phyloP scores from a whole-genome alignment of 2,888 invertebrate genomes.

The Chrysodeixis includens region DNA sequence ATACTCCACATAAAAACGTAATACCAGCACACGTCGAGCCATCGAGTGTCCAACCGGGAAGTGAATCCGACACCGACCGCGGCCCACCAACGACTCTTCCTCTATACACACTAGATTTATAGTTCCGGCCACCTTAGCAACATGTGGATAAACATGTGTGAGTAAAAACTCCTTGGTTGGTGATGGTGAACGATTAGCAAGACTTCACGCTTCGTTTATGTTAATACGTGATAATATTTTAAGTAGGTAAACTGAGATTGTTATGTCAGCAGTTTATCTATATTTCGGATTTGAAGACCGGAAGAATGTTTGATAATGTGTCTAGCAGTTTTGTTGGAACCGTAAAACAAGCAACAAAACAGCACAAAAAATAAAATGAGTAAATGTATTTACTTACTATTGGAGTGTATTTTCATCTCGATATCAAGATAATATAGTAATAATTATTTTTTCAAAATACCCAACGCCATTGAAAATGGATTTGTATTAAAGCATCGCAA shows the following conservation, averaged over 20 bases:
- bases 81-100: conserved; percentile 81
- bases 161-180: conserved; percentile 30
- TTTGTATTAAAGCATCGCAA: too few species aligned
- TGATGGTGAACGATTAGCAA: conserved; percentile 13
- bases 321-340: too few species aligned
- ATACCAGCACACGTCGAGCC: conserved; percentile 68
- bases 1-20: conserved; percentile 55
- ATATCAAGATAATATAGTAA: too few species aligned
- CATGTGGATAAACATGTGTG: conserved; percentile 78
- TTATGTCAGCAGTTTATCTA: background rate
- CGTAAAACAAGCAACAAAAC: too few species aligned
- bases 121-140: conserved; percentile 79
- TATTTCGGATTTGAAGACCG: background rate
- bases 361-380: too few species aligned
- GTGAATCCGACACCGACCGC: conserved; percentile 79
- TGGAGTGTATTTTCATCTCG: too few species aligned
- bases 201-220: background rate
- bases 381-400: too few species aligned
- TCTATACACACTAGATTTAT: conserved; percentile 74
- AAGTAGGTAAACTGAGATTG: conserved; percentile 1
- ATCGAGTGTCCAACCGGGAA: conserved; percentile 74
- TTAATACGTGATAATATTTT: background rate
- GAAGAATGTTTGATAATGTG: background rate
- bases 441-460: too few species aligned
- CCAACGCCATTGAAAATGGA: too few species aligned